These are phyloP conservation scores for Champsocephalus gunnari DNA, from an alignment of 2,797 vertebrate species.

Conservation along the genomic window DNA sequence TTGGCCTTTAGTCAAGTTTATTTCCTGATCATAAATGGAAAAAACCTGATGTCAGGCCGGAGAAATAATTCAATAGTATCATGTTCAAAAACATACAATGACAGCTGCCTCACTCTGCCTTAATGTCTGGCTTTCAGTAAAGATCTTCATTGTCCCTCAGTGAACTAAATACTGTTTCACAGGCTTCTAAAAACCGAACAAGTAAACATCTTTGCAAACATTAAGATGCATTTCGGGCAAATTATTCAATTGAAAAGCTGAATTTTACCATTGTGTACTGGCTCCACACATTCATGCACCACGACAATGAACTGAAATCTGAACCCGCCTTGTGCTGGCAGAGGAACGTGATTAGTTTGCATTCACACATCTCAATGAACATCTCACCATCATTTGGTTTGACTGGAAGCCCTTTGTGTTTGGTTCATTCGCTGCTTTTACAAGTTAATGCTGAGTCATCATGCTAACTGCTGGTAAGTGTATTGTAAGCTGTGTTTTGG, in stretches of 20 bases:
- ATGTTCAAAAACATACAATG: conserved; percentile 16
- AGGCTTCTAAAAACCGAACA: conserved; percentile 15
- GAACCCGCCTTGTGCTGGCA: conserved; percentile 11
- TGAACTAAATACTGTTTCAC: conserved; percentile 17
- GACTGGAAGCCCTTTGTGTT: conserved; percentile 47
- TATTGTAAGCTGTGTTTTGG: conserved; percentile 3
- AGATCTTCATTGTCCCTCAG: conserved; percentile 1
- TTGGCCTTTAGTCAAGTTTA: conserved; percentile 2
- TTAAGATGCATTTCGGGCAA: conserved; percentile 5
- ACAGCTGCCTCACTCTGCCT: conserved; percentile 62
- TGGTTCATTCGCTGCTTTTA: conserved; percentile 23
- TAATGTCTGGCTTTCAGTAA: conserved; percentile 47
- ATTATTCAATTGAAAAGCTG: conserved; percentile 8
- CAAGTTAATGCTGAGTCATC: conserved; percentile 13
- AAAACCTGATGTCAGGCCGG: conserved; percentile 17
- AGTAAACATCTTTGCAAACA: conserved; percentile 1
- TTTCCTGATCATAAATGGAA: conserved; percentile 5
- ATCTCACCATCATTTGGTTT: conserved; percentile 22
- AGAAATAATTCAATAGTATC: conserved; percentile 16
- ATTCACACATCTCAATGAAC: conserved; percentile 17
- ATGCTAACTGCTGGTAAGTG: conserved; percentile 19
- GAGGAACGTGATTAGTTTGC: conserved; percentile 39
- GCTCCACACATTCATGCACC: conserved; percentile 22
- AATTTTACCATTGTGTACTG: background rate
- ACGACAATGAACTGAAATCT: conserved; percentile 28